Evolutionary conservation across 2,888 invertebrate genomes (phyloP).

Genomic region (Psylliodes chrysocephalus): DNA sequence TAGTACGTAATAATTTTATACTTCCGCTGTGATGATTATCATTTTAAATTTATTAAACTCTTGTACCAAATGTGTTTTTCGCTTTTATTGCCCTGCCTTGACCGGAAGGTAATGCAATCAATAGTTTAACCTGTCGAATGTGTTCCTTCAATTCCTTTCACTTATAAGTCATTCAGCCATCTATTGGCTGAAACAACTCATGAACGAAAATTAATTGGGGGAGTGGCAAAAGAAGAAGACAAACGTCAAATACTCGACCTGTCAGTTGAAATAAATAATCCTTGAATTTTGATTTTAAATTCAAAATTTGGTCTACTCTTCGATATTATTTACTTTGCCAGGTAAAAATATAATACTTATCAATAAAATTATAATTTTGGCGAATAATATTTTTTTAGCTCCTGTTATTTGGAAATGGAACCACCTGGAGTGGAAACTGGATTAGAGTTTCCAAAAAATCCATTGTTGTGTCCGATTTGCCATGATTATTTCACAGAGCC

Average conservation of each 20-base stretch:
- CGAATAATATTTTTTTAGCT: conserved; percentile 33
- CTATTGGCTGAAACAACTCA: too few relatives aligned
- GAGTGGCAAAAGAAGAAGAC: conserved; percentile 31
- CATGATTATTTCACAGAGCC: conserved; percentile 77
- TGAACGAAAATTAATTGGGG: conserved; percentile 16
- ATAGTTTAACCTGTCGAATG: too few relatives aligned
- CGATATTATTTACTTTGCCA: conserved; percentile 31
- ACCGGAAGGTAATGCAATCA: too few relatives aligned
- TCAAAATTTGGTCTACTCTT: conserved; percentile 9
- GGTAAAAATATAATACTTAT: conserved; percentile 7
- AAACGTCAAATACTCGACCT: conserved; percentile 1
- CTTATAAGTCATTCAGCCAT: too few relatives aligned
- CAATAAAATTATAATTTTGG: neutral
- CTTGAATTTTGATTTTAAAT: conserved; percentile 11
- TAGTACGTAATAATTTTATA: too few relatives aligned
- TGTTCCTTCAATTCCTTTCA: too few relatives aligned
- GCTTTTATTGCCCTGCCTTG: too few relatives aligned
- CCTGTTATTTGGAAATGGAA: conserved; percentile 57
- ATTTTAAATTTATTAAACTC: too few relatives aligned
- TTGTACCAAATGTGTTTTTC: too few relatives aligned
- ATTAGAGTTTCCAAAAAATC: conserved; percentile 67
- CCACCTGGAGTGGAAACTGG: conserved; percentile 58
- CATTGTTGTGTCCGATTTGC: conserved; percentile 74
- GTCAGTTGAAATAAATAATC: conserved; percentile 12
- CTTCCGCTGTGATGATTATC: too few relatives aligned